Evolutionary conservation across 2,797 vertebrate genomes (phyloP).

Genomic region (Champsocephalus esox): DNA sequence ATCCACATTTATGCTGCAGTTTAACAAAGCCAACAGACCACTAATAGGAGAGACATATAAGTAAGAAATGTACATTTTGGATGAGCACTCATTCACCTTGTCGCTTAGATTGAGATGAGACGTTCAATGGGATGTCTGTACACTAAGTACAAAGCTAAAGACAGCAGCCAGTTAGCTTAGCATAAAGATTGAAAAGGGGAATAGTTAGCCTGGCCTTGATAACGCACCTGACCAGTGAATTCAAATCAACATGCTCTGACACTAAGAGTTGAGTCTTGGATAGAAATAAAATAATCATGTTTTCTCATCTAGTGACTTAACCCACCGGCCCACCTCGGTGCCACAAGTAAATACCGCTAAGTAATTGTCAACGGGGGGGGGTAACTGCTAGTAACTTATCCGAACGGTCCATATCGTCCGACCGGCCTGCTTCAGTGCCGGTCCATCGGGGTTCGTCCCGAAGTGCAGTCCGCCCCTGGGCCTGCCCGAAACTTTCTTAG

Average conservation of each 20-base stretch:
- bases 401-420: too few species aligned
- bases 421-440: too few species aligned
- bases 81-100: neutral
- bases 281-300: neutral
- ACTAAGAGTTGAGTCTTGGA: neutral
- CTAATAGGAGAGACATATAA: neutral
- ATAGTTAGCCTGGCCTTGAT: neutral
- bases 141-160: neutral
- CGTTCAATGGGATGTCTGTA: neutral
- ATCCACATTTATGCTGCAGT: constrained; percentile 25
- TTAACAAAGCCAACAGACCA: constrained; percentile 2
- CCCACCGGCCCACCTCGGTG: too few species aligned
- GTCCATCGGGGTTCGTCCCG: too few species aligned
- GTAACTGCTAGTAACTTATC: too few species aligned
- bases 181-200: constrained; percentile 16
- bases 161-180: neutral
- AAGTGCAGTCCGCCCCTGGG: too few species aligned
- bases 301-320: too few species aligned
- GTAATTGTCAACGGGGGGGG: too few species aligned
- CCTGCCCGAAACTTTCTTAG: too few species aligned
- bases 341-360: too few species aligned
- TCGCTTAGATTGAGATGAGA: neutral
- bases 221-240: neutral
- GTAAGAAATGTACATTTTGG: neutral
- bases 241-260: neutral